Evolutionary conservation across 1,140 invertebrate species (phyloP).

Genomic region (Drosophila malerkotliana): DNA sequence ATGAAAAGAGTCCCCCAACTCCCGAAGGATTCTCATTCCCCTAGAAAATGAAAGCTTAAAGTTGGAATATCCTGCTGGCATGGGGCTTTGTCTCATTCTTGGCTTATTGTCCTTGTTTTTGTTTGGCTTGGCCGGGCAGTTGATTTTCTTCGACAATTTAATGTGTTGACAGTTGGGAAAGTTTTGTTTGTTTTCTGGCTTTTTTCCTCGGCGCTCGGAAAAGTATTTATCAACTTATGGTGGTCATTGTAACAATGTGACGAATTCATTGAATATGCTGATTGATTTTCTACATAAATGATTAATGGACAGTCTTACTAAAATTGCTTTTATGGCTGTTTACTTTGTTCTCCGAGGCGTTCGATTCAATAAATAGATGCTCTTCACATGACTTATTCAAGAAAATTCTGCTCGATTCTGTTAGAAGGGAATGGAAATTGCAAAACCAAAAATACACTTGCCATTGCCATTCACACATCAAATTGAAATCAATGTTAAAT

Average conservation of each 20-base stretch:
- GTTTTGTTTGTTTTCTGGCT: conserved; percentile 30
- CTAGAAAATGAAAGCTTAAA: conserved; percentile 15
- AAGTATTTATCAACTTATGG: conserved; percentile 34
- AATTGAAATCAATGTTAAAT: conserved; percentile 59
- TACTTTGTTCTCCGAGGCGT: conserved; percentile 23
- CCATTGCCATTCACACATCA: conserved; percentile 23
- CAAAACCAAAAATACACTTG: neutral
- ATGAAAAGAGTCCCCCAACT: conserved; percentile 22
- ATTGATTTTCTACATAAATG: conserved; percentile 29
- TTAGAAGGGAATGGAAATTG: conserved; percentile 4
- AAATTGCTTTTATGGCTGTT: conserved; percentile 8
- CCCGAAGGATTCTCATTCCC: neutral
- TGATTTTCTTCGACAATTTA: conserved; percentile 26
- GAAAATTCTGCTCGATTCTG: neutral
- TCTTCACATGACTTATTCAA: neutral
- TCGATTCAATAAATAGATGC: conserved; percentile 7
- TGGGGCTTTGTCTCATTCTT: conserved; percentile 6
- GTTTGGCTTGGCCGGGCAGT: conserved; percentile 15
- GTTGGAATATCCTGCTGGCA: conserved; percentile 31
- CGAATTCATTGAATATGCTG: conserved; percentile 37
- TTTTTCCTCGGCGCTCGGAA: neutral
- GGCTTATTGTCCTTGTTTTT: conserved; percentile 28
- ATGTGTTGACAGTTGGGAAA: conserved; percentile 32
- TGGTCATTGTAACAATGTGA: conserved; percentile 30
- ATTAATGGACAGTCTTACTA: conserved; percentile 25